These are phyloP conservation scores for Parus major DNA, from an alignment of 2,113 vertebrate genomes.

Conservation along the genomic window DNA sequence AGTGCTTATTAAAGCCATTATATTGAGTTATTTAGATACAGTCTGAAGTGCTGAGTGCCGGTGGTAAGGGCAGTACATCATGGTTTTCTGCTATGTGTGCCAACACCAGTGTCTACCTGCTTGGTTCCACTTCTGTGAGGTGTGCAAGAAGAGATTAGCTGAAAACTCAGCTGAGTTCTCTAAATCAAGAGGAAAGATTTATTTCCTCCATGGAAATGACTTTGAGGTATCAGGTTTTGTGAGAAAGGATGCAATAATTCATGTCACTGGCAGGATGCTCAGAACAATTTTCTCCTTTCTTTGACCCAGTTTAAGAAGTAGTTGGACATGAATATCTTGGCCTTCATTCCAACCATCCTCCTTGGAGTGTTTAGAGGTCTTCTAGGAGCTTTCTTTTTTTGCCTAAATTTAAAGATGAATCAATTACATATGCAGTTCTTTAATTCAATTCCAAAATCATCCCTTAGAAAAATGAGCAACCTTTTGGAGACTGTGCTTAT, in stretches of 20 bases:
- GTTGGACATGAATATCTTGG: constrained; percentile 45
- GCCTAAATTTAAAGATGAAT: constrained; percentile 61
- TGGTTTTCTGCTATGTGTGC: neutral
- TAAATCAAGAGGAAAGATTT: neutral
- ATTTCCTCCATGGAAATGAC: neutral
- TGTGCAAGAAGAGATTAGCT: neutral
- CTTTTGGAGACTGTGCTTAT: constrained; percentile 46
- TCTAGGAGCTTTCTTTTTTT: constrained; percentile 51
- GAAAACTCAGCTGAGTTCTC: neutral
- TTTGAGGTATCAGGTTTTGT: neutral
- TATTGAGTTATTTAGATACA: neutral
- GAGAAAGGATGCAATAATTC: neutral
- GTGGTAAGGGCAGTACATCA: neutral
- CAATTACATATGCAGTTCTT: constrained; percentile 32
- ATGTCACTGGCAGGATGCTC: constrained; percentile 1
- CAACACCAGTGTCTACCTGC: neutral
- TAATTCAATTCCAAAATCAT: constrained; percentile 39
- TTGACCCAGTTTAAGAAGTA: constrained; percentile 54
- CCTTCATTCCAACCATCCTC: constrained; percentile 41
- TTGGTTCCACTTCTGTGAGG: neutral
- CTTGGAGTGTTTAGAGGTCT: constrained; percentile 59
- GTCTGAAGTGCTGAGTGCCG: neutral
- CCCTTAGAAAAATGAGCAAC: constrained; percentile 49
- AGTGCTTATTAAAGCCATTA: neutral
- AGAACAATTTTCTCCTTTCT: neutral